phyloP scores from a whole-genome alignment of 2,888 invertebrate genomes.

The Agapostemon virescens region DNA sequence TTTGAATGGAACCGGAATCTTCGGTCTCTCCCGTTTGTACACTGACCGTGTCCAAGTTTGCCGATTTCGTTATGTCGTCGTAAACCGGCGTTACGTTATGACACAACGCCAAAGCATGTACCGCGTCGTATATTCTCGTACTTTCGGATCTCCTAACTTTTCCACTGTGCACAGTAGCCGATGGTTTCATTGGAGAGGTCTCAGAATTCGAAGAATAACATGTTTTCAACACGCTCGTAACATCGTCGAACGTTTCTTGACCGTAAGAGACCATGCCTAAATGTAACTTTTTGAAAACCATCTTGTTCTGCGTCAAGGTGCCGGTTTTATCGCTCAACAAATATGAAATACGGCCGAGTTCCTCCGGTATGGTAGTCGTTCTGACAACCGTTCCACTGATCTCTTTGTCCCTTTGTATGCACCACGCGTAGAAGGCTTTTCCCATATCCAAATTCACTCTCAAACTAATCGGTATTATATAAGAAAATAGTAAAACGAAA shows the following conservation, averaged over 20 bases:
- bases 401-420: slow-evolving; percentile 95
- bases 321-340: slow-evolving; percentile 99
- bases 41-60: slow-evolving; percentile 75
- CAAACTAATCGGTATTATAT: slow-evolving; percentile 99
- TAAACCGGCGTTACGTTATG: slow-evolving; percentile 99
- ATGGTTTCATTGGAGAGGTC: slow-evolving; percentile 67
- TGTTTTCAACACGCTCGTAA: slow-evolving; percentile 76
- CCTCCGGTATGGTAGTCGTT: slow-evolving; percentile 99
- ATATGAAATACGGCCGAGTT: slow-evolving; percentile 97
- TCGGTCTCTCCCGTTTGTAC: slow-evolving; percentile 75
- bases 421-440: slow-evolving; percentile 98
- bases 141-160: slow-evolving; percentile 86
- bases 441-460: slow-evolving; percentile 99
- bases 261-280: slow-evolving; percentile 96
- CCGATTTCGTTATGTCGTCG: slow-evolving; percentile 82
- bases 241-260: slow-evolving; percentile 92
- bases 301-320: slow-evolving; percentile 98
- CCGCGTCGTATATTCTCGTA: slow-evolving; percentile 92
- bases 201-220: slow-evolving; percentile 71
- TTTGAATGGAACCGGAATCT: slow-evolving; percentile 78
- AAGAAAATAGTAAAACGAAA: slow-evolving; percentile 98
- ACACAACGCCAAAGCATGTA: slow-evolving; percentile 96
- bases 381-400: slow-evolving; percentile 97
- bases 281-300: slow-evolving; percentile 98
- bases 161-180: slow-evolving; percentile 65